phyloP scores from a whole-genome alignment of 2,113 vertebrate genomes.

The Dendropsophus ebraccatus region DNA sequence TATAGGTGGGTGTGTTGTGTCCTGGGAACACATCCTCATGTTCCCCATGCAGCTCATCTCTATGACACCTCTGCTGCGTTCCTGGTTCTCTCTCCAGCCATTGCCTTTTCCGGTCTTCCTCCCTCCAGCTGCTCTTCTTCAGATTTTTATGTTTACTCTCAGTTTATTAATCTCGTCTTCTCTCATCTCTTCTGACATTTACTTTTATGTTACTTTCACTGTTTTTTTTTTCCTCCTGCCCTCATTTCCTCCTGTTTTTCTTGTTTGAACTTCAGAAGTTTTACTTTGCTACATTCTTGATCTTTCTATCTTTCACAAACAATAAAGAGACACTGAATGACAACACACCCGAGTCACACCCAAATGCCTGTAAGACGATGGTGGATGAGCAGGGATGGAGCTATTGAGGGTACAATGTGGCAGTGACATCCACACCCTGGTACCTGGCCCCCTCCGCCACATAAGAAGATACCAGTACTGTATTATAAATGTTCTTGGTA shows the following conservation, averaged over 20 bases:
- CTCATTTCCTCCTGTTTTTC: constrained; percentile 3
- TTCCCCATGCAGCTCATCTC: constrained; percentile 27
- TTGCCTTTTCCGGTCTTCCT: constrained; percentile 11
- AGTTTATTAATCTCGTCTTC: constrained; percentile 30
- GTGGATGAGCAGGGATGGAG: no score
- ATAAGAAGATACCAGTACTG: no score
- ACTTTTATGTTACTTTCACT: constrained; percentile 38
- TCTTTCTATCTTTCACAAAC: neutral
- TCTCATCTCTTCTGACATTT: neutral
- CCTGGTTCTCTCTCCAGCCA: neutral
- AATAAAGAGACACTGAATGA: neutral
- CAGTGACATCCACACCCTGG: no score
- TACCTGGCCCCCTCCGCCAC: no score
- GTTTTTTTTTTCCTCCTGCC: neutral
- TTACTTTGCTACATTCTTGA: neutral
- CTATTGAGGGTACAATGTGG: no score
- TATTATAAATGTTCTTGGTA: no score
- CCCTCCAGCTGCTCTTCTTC: constrained; percentile 9
- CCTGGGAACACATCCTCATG: constrained; percentile 1
- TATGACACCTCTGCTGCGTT: constrained; percentile 11
- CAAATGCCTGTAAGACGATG: no score
- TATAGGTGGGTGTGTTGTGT: neutral
- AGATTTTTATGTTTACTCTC: neutral
- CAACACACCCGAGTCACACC: no score
- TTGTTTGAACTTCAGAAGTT: neutral